These are phyloP conservation scores for Psix sp. DNA, from an alignment of 1,140 invertebrate species.

Conservation along the genomic window DNA sequence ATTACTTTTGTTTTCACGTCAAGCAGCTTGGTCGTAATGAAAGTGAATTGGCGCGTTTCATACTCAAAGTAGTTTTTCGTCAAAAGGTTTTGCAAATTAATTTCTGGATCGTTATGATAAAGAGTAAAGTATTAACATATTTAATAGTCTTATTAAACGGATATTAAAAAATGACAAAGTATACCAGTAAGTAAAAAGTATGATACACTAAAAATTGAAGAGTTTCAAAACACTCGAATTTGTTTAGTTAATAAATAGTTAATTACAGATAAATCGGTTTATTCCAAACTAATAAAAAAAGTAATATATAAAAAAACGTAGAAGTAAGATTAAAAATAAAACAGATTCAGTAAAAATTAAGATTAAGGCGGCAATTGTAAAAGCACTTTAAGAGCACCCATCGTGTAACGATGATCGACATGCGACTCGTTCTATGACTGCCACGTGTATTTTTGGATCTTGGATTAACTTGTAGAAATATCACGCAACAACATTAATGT, in stretches of 20 bases:
- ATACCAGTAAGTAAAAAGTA: no score
- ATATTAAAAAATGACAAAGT: no score
- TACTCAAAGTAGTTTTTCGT: slow-evolving; percentile 17
- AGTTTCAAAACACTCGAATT: no score
- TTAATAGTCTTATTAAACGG: no score
- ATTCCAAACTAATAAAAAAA: no score
- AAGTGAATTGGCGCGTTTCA: slow-evolving; percentile 25
- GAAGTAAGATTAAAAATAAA: slow-evolving; percentile 5
- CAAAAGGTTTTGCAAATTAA: slow-evolving; percentile 10
- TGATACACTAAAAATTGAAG: no score
- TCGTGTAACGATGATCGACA: slow-evolving; percentile 54
- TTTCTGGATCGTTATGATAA: no score
- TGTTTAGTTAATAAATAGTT: no score
- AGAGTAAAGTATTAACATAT: no score
- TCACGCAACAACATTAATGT: slow-evolving; percentile 26
- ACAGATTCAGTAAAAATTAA: slow-evolving; percentile 52
- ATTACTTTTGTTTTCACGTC: slow-evolving; percentile 34
- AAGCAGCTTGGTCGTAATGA: slow-evolving; percentile 24
- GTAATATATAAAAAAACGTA: slow-evolving; percentile 14
- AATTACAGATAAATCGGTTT: no score
- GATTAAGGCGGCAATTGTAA: slow-evolving; percentile 14
- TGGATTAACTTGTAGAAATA: slow-evolving; percentile 50
- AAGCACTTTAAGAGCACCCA: slow-evolving; percentile 33
- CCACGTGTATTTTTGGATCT: slow-evolving; percentile 36
- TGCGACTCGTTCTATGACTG: slow-evolving; percentile 32